phyloP scores from a whole-genome alignment of 2,888 invertebrate species.

The Crematogaster levior region DNA sequence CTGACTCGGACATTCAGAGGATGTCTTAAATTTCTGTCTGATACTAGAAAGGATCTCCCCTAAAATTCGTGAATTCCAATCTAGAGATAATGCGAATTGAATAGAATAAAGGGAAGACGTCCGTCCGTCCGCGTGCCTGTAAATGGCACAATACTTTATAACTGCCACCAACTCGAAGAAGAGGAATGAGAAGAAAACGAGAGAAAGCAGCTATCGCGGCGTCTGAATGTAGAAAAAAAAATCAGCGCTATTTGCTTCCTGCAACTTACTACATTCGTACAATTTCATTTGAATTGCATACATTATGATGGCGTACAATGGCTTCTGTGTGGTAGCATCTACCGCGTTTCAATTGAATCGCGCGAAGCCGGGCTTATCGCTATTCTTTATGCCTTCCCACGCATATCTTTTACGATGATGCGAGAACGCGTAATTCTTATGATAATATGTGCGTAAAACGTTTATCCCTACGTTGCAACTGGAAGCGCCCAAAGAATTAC shows the following conservation, averaged over 20 bases:
- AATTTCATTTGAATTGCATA: constrained; percentile 66
- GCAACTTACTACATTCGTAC: constrained; percentile 16
- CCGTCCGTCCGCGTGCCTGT: not conserved
- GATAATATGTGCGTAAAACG: constrained; percentile 26
- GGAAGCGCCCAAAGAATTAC: not conserved
- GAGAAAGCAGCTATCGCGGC: not conserved
- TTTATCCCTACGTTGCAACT: constrained; percentile 9
- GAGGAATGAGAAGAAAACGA: constrained; percentile 7
- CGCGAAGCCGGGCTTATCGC: constrained; percentile 64
- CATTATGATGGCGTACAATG: constrained; percentile 68
- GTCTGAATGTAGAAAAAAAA: constrained; percentile 58
- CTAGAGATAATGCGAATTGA: constrained; percentile 17
- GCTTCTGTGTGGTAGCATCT: constrained; percentile 68
- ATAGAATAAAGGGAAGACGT: constrained; percentile 11
- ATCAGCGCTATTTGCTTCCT: constrained; percentile 39
- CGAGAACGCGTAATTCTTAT: constrained; percentile 43
- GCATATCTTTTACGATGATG: constrained; percentile 70
- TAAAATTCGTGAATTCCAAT: constrained; percentile 19
- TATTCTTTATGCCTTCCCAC: constrained; percentile 72
- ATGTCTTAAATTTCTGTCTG: not conserved
- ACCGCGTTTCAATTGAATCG: constrained; percentile 66
- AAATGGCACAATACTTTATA: constrained; percentile 11
- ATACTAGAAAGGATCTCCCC: constrained; percentile 13
- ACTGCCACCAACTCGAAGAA: constrained; percentile 2
- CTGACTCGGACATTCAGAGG: not conserved